A percentile compares a stretch with the other conserved stretches of the same genome.
Conservation (phyloP, 2,797 vertebrate genomes). For the Pseudocheirus occidentalis region DNA sequence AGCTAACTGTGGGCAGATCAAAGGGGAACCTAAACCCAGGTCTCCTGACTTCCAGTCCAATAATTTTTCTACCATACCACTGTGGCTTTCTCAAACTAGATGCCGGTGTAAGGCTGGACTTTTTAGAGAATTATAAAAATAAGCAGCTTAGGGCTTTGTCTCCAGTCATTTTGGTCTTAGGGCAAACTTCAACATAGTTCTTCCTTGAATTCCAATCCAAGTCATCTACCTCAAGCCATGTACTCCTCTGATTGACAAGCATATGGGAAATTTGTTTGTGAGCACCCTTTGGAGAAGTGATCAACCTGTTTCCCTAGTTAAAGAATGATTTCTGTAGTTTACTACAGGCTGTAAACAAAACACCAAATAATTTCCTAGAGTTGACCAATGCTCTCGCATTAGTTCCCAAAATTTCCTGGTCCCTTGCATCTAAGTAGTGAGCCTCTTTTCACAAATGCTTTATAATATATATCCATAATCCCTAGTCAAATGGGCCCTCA, state of each 20-base stretch:
- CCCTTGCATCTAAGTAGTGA: background rate
- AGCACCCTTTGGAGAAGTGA: background rate
- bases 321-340: background rate
- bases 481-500: background rate
- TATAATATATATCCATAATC: background rate
- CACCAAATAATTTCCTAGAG: background rate
- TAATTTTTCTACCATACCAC: background rate
- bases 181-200: background rate
- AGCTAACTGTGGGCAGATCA: background rate
- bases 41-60: background rate
- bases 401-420: background rate
- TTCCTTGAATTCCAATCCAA: slow-evolving; percentile 6
- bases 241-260: background rate
- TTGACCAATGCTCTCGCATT: background rate
- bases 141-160: background rate
- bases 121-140: background rate
- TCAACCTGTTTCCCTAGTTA: background rate
- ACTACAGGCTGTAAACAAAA: background rate
- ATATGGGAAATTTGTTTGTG: background rate
- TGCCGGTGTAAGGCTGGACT: background rate
- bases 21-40: background rate
- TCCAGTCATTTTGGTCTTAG: background rate
- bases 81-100: background rate
- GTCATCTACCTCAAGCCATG: background rate
- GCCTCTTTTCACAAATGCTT: background rate